Conservation (phyloP, 2,113 vertebrate species). For the Melospiza melodia region DNA sequence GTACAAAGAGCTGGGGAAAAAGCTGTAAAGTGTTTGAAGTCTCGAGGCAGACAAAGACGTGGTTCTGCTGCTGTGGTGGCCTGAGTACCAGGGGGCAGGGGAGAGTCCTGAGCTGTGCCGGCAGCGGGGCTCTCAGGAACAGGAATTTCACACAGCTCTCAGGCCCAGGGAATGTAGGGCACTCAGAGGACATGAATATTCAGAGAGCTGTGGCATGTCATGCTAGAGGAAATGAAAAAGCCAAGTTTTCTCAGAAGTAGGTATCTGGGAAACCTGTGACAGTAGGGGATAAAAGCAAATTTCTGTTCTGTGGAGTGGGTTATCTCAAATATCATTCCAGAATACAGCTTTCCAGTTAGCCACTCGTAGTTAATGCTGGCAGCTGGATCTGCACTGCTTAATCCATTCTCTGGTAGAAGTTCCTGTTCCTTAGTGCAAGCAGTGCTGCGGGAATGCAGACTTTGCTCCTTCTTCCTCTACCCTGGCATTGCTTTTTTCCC, state of each 20-base stretch:
- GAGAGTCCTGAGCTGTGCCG: background rate
- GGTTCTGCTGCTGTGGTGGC: background rate
- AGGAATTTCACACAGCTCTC: background rate
- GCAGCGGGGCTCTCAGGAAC: background rate
- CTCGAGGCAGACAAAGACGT: background rate
- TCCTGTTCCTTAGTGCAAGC: background rate
- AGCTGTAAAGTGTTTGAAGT: background rate
- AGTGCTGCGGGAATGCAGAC: fast-evolving
- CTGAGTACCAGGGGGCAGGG: background rate
- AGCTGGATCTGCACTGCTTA: background rate
- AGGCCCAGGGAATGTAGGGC: background rate
- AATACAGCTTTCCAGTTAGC: background rate
- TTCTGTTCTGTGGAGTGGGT: background rate
- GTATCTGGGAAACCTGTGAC: background rate
- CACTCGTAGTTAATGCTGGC: background rate
- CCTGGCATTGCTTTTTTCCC: background rate
- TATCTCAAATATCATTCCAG: background rate
- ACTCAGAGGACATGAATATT: background rate
- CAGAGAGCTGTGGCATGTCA: background rate
- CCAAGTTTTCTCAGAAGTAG: background rate
- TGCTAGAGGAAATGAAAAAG: background rate
- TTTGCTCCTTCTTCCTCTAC: background rate
- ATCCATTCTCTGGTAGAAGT: background rate
- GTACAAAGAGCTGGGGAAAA: background rate
- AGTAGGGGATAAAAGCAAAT: background rate